Conservation (phyloP, 2,888 invertebrate species). For the Cecidostiba fungosa region DNA sequence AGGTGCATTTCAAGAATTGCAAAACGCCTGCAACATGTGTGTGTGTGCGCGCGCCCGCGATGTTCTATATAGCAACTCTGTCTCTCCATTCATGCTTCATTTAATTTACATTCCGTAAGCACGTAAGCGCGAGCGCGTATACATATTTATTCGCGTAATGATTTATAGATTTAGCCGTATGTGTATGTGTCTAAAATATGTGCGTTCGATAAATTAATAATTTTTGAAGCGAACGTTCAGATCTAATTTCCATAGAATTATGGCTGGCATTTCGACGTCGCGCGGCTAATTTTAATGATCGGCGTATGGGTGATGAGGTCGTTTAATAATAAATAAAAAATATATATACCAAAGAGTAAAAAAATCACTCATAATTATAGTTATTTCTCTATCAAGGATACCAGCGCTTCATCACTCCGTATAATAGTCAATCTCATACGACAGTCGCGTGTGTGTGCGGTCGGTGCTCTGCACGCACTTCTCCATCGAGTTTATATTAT, state of each 20-base stretch:
- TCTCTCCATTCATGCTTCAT: constrained; percentile 33
- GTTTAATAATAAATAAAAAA: background rate
- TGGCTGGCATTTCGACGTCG: background rate
- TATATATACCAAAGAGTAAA: background rate
- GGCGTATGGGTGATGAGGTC: background rate
- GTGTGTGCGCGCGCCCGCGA: background rate
- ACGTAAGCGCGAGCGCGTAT: background rate
- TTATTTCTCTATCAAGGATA: no score
- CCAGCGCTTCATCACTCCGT: constrained; percentile 4
- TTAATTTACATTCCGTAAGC: constrained; percentile 41
- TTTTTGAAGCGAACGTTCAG: constrained; percentile 1
- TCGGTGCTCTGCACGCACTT: constrained; percentile 9
- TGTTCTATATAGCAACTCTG: constrained; percentile 1
- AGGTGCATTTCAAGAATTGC: constrained; percentile 18
- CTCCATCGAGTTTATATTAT: constrained; percentile 26
- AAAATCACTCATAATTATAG: no score
- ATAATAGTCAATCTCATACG: background rate
- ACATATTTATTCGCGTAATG: constrained; percentile 37
- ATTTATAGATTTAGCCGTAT: constrained; percentile 28
- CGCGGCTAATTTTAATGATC: background rate
- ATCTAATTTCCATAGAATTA: constrained; percentile 33
- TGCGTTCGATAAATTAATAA: constrained; percentile 35
- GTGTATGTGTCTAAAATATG: constrained; percentile 19
- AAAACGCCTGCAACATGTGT: background rate
- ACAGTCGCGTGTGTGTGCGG: background rate